Base-by-base conservation (phyloP, 1,140 invertebrate species). In the Ruditapes philippinarum region DNA sequence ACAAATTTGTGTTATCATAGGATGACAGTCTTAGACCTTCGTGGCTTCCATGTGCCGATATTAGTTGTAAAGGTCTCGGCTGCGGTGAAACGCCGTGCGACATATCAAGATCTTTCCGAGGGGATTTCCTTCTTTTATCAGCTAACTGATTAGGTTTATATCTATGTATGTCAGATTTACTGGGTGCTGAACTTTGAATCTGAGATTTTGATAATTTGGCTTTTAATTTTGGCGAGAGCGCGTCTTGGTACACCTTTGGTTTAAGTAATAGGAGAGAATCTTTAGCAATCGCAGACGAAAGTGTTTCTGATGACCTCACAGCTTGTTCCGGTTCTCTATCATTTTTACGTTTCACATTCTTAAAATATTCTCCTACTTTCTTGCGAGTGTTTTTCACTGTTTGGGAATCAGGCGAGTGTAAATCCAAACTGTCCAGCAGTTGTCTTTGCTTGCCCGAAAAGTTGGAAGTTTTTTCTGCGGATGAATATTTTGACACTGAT, bases 341-440 rank as follows among this genome's bases (percentile, higher is more conserved):
- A 1, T 7, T 3, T 78, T 78, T 78, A 28, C 14, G 54, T 17
- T 51, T 51, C 4, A 12, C 25, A 22, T 54, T 78, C 25, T 78
- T 78, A 28, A 78, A 78, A 54, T 57, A n/a, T 33, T 78, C 45
- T 1, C 74, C 74, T 5, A 78, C 74, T 78, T 54, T 78, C 36
- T 78, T 78, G 17, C 49, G 42, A 51, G 74, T 78, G 3, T 36
- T 14, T 1, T 78, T 14, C 33, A 28, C 12, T 0, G 11, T 78
- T 0, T 4, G 28, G 4, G 74, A 19, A 74, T 25, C 40, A 25
- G 38, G 22, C 38, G 38, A n/a, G 7, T 74, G 70, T 74, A 74
- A 74, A 51, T 74, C 70, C 25, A 74, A 74, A 51, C 70, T 74
- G 38, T 74, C 70, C 19, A 74, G 42, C 45, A 78, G 45, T 49